Percentiles rank a stretch among this genome's conserved stretches.
phyloP scores from a whole-genome alignment of 2,113 vertebrate species.

The Bothrops jararaca region DNA sequence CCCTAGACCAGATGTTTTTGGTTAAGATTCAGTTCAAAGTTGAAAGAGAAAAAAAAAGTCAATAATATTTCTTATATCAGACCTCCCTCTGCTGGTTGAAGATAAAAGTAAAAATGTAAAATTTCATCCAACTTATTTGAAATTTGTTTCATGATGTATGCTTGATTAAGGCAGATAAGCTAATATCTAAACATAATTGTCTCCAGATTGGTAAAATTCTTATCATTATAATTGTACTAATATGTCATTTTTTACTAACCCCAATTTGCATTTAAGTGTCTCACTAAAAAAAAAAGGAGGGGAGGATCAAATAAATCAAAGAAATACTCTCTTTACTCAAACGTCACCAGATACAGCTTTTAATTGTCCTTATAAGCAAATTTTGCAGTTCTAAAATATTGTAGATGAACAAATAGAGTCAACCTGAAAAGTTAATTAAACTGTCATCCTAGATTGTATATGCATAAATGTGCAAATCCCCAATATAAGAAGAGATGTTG shows the following conservation, averaged over 20 bases:
- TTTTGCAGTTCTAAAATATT: background rate
- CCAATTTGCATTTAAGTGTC: background rate
- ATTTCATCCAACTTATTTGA: background rate
- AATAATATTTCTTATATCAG: background rate
- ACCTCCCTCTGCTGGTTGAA: background rate
- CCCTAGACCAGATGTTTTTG: background rate
- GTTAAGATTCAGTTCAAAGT: background rate
- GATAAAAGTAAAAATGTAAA: background rate
- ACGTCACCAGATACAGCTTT: background rate
- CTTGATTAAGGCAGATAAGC: background rate
- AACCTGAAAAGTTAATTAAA: background rate
- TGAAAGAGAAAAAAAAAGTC: background rate
- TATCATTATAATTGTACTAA: background rate
- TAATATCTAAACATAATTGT: background rate
- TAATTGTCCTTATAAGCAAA: background rate
- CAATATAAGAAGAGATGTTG: background rate
- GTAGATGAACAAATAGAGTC: background rate
- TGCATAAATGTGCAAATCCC: background rate
- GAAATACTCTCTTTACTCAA: background rate
- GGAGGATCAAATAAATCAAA: background rate
- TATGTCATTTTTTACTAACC: background rate
- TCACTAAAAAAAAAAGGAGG: background rate
- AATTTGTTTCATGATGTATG: background rate
- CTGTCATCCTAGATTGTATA: background rate
- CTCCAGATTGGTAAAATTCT: background rate